Conservation (phyloP, 2,888 invertebrate species). For the Leucoptera coffeella region DNA sequence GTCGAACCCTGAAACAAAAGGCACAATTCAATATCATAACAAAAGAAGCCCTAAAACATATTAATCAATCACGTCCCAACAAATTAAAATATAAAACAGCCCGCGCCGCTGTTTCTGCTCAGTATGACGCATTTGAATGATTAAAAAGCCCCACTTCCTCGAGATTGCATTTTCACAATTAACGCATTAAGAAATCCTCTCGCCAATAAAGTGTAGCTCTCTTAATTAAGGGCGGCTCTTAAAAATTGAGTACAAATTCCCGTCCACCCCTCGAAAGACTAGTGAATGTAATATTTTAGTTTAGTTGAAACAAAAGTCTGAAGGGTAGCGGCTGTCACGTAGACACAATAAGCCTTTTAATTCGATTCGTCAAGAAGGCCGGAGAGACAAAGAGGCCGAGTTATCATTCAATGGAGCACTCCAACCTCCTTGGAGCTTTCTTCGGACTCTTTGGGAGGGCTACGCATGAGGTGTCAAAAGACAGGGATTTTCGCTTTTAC, state of each 20-base stretch:
- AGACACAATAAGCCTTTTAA: constrained; percentile 55
- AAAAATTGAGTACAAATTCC: constrained; percentile 55
- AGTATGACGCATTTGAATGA: constrained; percentile 41
- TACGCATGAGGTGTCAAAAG: constrained; percentile 12
- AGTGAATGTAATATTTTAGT: constrained; percentile 55
- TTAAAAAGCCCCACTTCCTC: constrained; percentile 30
- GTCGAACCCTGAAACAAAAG: no score
- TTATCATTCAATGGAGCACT: constrained; percentile 55
- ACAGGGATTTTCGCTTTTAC: background rate
- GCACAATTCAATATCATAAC: no score
- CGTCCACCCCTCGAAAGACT: constrained; percentile 19
- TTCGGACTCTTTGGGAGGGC: constrained; percentile 35
- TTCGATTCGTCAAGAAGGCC: constrained; percentile 53
- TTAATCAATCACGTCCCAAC: constrained; percentile 3
- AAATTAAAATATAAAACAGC: constrained; percentile 8
- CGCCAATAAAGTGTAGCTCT: constrained; percentile 46
- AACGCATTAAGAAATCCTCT: constrained; percentile 49
- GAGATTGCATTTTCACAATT: constrained; percentile 53
- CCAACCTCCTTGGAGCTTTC: constrained; percentile 47
- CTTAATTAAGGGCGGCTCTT: constrained; percentile 49
- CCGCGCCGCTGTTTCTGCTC: constrained; percentile 11
- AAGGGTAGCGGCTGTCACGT: constrained; percentile 38
- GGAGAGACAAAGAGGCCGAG: constrained; percentile 44
- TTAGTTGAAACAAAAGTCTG: constrained; percentile 47
- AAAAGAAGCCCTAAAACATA: background rate